Base-by-base conservation (phyloP, 2,113 vertebrate genomes). In the Camelus dromedarius region DNA sequence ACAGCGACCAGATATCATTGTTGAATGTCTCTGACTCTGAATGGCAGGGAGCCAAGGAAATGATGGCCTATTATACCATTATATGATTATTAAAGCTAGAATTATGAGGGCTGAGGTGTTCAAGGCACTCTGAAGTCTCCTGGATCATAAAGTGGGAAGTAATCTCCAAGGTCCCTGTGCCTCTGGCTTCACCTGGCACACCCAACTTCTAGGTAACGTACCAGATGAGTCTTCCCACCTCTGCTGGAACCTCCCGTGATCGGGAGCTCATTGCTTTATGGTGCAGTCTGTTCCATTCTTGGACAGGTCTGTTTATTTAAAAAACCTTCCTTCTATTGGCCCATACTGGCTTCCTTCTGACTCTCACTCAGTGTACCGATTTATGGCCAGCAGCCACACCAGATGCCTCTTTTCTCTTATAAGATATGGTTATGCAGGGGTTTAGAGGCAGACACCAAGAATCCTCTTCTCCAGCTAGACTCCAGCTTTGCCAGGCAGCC, bases 41-140 rank as follows among this genome's bases (percentile, higher is more conserved):
- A 87, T 95, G 91, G 28, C 54, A 87, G 32, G 48, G 48, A 73
- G 90, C 76, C 85, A 54, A 83, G 76, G 88, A 88, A 88, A 67
- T 50, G 42, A 50, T 35, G 26, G 54, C 50, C 81, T 62, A 9
- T 81, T 85, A 18, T 67, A 85, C 88, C 54, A 82, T 84, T 85
- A 70, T 62, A 46, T 62, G 32, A 69, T 81, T 85, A 94, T 92
- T 93, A 91, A 95, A 69, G 72, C 48, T 91, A 46, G 66, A 84
- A 62, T 84, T n/a, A 81, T 38, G 81, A 93, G 64, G 81, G 4
- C 56, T 14, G 54, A 76, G 85, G 77, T 91, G 15, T 58, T 80
- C 26, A 66, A 80, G 93, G 48, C 20, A 76, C 67, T 81, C 73
- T 52, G 88, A 93, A 89, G 75, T 73, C 48, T 73, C n/a, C 60